Base-by-base conservation (phyloP, 2,113 vertebrate species). In the Heloderma charlesbogerti region DNA sequence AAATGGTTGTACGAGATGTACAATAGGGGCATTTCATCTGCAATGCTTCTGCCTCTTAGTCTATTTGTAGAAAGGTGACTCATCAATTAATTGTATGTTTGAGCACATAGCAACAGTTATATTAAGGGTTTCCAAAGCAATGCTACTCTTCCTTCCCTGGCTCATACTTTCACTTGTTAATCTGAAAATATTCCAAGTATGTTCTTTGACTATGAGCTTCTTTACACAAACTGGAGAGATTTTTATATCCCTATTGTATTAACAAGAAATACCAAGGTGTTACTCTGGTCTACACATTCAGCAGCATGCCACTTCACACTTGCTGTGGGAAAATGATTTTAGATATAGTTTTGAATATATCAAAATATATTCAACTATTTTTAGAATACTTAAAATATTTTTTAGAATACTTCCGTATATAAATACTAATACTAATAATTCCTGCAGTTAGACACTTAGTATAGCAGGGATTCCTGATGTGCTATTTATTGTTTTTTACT, bases 151-250 rank as follows among this genome's bases (percentile, higher is more conserved):
- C 93, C 90, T 92, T 94, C 81, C 95, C 95, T 94, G 95, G 51
- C 75, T 90, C 94, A 95, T 95, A 94, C 93, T 95, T 96, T 92
- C 94, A 86, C 92, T 92, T 96, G 91, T 90, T 94, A 94, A 88
- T 93, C 90, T 94, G 94, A 95, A 96, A 86, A 92, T 88, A 94
- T 82, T 89, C 54, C 60, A 88, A 45, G 7, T 92, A 66, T 95
- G 89, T 71, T 92, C 87, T 95, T 63, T 90, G 94, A 93, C 93
- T 94, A 82, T 84, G 79, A 90, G 91, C 94, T 93, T 96, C 94
- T 95, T 94, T 84, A 88, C 94, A 93, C 88, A 51, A n/a, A 71
- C 31, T 2, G 34, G 83, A 71, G 29, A 51, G 31, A 31, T 18
- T 48, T 86, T 54, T 34, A 72, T 43, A 69, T 86, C 20, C 69